phyloP scores from a whole-genome alignment of 2,113 vertebrate genomes.

The Tonatia bakeri region DNA sequence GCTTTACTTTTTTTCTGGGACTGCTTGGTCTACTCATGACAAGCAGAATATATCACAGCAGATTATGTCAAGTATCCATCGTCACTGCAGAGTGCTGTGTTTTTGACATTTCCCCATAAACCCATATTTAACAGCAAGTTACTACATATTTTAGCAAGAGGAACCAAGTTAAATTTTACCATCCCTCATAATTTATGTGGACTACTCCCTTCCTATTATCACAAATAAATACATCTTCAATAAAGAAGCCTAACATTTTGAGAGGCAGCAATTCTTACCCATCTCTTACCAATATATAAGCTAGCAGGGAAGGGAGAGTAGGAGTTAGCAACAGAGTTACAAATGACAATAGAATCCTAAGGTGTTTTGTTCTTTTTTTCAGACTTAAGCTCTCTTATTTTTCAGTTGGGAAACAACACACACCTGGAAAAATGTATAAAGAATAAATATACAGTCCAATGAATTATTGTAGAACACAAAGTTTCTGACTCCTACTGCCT shows the following conservation, averaged over 20 bases:
- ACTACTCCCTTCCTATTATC: background rate
- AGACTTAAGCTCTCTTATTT: background rate
- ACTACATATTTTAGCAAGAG: background rate
- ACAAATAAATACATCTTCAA: background rate
- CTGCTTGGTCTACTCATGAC: background rate
- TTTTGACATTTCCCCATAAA: background rate
- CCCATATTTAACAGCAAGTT: background rate
- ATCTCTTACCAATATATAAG: background rate
- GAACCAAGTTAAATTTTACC: background rate
- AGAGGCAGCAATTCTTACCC: background rate
- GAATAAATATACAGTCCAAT: background rate
- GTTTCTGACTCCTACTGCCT: background rate
- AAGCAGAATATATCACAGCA: background rate
- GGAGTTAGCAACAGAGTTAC: background rate
- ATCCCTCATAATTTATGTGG: background rate
- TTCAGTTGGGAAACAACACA: background rate
- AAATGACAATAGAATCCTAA: background rate
- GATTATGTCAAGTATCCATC: background rate
- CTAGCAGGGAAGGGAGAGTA: background rate
- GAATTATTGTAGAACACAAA: background rate
- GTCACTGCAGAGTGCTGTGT: background rate
- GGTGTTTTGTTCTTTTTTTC: background rate
- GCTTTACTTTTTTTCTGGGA: background rate
- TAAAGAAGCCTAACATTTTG: background rate
- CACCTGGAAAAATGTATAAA: background rate